Base-by-base conservation (phyloP, 37 sponge, comb jelly and placozoan species). In the Haliclona indistincta region DNA sequence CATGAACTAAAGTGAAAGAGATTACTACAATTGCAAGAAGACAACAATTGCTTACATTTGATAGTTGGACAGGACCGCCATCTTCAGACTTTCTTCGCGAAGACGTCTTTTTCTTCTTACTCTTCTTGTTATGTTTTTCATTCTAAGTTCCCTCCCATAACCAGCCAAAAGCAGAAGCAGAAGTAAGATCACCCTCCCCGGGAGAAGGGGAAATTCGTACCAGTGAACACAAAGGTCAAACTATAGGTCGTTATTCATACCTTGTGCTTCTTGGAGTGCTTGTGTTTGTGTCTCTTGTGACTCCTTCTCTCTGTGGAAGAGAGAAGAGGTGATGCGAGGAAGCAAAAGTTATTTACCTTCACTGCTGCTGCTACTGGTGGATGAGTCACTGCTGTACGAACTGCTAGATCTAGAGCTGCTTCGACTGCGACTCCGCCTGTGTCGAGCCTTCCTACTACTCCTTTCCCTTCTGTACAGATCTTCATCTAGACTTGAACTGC, bases 61-160 rank as follows among this genome's bases (percentile, higher is more conserved):
- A 78, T 67, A 78, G 78, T 30, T 44, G 56, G 30, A 66, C 78
- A 67, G 78, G 68, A 25, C 78, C 78, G 34, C 32, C 22, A 7
- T 38, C 54, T 19, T 74, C 43, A 4, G 47, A 53, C 0, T 26
- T 20, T 67, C 34, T 51, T 30, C 58, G 42, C 37, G 17, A 51
- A 22, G 35, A 26, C 55, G 63, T 76, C 39, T 43, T 76, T 22
- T 52, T 67, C 28, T 67, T 67, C 38, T 67, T 40, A 34, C 22
- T 53, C 8, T 29, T 52, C 54, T 38, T 73, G 60, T 73, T 73
- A 1, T 33, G 42, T 35, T 56, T 73, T 23, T 56, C 42, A 40
- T 78, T 56, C 60, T 73, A n/a, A n/a, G n/a, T n/a, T n/a, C n/a
- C n/a, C n/a, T n/a, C n/a, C n/a, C n/a, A n/a, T n/a, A n/a, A n/a